A percentile compares a stretch with the other conserved stretches of the same genome.
Conservation (phyloP, 2,797 vertebrate genomes). For the Anguilla megastoma region DNA sequence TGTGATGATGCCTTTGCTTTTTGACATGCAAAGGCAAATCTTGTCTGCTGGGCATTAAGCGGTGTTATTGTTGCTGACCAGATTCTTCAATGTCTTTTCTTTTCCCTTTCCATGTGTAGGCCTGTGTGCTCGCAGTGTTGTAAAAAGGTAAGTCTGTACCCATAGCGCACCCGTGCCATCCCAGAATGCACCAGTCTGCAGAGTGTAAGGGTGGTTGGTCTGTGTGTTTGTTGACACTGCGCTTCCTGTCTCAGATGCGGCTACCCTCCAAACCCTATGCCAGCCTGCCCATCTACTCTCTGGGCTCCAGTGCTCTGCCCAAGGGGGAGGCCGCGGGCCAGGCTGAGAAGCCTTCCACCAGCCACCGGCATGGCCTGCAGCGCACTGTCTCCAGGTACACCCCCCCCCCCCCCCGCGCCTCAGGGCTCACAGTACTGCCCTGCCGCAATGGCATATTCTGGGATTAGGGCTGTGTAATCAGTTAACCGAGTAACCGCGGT, state of each 20-base stretch:
- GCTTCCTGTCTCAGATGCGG: conserved; percentile 79
- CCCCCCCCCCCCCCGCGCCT: neutral
- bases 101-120: conserved; percentile 63
- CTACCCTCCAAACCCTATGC: conserved; percentile 95
- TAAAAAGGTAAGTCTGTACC: conserved; percentile 83
- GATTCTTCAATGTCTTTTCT: neutral
- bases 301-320: conserved; percentile 88
- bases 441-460: neutral
- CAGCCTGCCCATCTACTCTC: conserved; percentile 91
- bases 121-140: conserved; percentile 98
- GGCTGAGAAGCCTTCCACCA: conserved; percentile 78
- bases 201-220: neutral
- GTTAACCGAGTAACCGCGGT: too few species aligned
- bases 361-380: conserved; percentile 77
- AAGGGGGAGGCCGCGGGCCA: conserved; percentile 75
- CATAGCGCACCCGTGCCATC: neutral
- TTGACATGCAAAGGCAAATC: neutral
- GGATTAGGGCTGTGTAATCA: too few species aligned
- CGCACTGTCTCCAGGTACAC: conserved; percentile 77
- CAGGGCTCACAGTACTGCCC: neutral
- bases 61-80: neutral
- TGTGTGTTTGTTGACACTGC: conserved; percentile 16
- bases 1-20: neutral
- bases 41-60: neutral
- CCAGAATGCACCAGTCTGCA: neutral